Evolutionary conservation across 1,140 invertebrate species (phyloP).

Genomic region (Diachasmimorpha longicaudata): DNA sequence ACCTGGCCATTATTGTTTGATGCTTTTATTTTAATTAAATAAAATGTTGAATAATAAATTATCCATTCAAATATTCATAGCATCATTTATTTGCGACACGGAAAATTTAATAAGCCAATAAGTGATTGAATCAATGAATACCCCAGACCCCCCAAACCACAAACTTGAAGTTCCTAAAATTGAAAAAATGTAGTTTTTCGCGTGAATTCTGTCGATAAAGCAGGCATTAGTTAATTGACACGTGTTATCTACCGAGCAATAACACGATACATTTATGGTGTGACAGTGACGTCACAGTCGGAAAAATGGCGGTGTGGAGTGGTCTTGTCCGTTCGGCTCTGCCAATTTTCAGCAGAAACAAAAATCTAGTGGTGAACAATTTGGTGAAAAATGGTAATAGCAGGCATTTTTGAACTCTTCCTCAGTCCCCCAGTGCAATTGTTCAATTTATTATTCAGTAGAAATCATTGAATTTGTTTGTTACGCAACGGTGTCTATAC

Average conservation of each 20-base stretch:
- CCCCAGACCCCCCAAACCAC: too few species aligned
- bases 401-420: background rate
- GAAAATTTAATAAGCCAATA: too few species aligned
- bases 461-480: background rate
- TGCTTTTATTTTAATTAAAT: too few species aligned
- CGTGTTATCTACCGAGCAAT: background rate
- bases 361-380: background rate
- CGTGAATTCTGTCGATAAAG: background rate
- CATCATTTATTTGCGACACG: too few species aligned
- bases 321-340: background rate
- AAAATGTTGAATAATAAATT: too few species aligned
- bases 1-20: too few species aligned
- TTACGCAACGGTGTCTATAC: background rate
- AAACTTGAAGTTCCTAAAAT: too few species aligned
- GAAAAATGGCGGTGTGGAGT: background rate
- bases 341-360: background rate
- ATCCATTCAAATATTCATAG: too few species aligned
- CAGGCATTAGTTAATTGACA: background rate
- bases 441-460: background rate
- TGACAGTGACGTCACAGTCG: background rate
- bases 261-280: background rate
- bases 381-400: background rate
- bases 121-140: too few species aligned
- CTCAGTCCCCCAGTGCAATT: background rate
- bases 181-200: too few species aligned